Base-by-base conservation (phyloP, 1,140 invertebrate species). In the Brachionus asplanchnoidis region DNA sequence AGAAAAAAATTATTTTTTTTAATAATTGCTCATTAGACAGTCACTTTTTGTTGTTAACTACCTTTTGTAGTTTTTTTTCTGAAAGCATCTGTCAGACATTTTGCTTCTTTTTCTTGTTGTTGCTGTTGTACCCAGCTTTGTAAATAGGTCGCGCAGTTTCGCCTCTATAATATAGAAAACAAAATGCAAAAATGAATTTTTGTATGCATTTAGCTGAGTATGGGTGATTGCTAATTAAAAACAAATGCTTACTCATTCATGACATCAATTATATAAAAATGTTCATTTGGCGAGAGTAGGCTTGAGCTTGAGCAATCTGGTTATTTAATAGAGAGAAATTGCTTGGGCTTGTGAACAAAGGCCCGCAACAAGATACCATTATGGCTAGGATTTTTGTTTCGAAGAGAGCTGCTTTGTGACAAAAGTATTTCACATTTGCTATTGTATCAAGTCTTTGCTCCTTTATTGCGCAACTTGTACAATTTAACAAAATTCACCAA, bases 181-280 rank as follows among this genome's bases (percentile, higher is more conserved):
- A 42, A 42, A 73, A 73, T 42, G n/a, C 32, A 42, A 40, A 73
- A n/a, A 17, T 44, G 3, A 42, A 42, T 73, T 73, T 73, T 73
- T 73, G 66, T 32, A 68, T 14, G 32, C 32, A 17, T 73, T 73
- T 73, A 20, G 32, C 8, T 20, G 28, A 73, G 68, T 46, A 42
- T 73, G 68, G 68, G 68, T 73, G 68, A 73, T 40, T 73, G 68
- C 68, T 73, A 73, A 73, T 73, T 73, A 73, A 73, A 42, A 20
- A 46, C 32, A 73, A 73, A 73, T 73, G 68, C 68, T 73, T 73
- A 73, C 68, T 73, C 68, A 73, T 73, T 73, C 68, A 73, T 73
- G 40, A 73, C 68, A 73, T 73, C 68, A 73, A 73, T 73, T 73
- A 73, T 73, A 73, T 73, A 73, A 73, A 73, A 73, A 73, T 73